A percentile compares a stretch with the other conserved stretches of the same genome.
phyloP scores from a whole-genome alignment of 2,888 invertebrate species.

The Himalopsyche tibetana region DNA sequence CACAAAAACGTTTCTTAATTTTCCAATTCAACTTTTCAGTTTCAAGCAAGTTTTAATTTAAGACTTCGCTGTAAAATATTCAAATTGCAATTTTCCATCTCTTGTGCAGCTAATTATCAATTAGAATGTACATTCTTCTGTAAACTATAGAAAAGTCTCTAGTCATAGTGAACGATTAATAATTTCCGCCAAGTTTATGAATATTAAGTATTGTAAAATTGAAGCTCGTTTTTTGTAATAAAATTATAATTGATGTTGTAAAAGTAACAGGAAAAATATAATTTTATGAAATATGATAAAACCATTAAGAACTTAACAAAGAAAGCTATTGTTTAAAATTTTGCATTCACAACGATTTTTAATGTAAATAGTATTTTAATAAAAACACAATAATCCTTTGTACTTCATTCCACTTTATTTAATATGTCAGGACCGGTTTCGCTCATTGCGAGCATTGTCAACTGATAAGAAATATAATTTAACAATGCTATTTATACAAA shows the following conservation, averaged over 20 bases:
- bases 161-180: conserved; percentile 10
- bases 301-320: too few relatives aligned
- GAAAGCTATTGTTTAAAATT: too few relatives aligned
- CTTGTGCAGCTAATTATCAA: conserved; percentile 31
- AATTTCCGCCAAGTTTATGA: conserved; percentile 10
- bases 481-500: too few relatives aligned
- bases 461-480: too few relatives aligned
- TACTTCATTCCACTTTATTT: too few relatives aligned
- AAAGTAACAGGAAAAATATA: too few relatives aligned
- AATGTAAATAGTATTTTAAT: too few relatives aligned
- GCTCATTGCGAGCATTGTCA: too few relatives aligned
- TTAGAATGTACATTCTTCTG: conserved; percentile 22
- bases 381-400: too few relatives aligned
- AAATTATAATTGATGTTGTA: background rate
- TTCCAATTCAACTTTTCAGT: conserved; percentile 20
- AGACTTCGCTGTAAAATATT: conserved; percentile 20
- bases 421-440: too few relatives aligned
- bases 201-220: conserved; percentile 11
- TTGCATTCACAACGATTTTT: too few relatives aligned
- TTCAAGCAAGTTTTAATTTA: conserved; percentile 26
- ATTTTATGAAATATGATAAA: too few relatives aligned
- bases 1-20: conserved; percentile 16
- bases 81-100: conserved; percentile 26
- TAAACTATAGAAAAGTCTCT: background rate
- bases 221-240: background rate